phyloP scores from a whole-genome alignment of 2,797 vertebrate genomes.

The Danio tinwini region DNA sequence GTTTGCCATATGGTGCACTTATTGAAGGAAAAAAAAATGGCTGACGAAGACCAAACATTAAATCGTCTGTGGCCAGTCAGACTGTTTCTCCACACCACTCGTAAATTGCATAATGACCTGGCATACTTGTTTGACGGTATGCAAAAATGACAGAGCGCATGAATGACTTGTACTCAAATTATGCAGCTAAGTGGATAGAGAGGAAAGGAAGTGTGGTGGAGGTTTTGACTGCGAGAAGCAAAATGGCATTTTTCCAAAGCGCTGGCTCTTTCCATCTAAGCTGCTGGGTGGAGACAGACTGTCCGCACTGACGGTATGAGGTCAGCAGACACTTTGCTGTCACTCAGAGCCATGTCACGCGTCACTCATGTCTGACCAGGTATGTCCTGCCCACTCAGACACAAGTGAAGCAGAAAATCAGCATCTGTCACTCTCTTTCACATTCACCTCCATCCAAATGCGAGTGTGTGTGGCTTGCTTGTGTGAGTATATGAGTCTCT shows the following conservation, averaged over 20 bases:
- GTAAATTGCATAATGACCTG: conserved; percentile 38
- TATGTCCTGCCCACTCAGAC: conserved; percentile 47
- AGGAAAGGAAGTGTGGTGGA: not conserved
- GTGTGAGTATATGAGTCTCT: conserved; percentile 27
- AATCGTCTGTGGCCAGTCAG: conserved; percentile 40
- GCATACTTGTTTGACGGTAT: conserved; percentile 25
- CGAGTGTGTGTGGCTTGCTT: conserved; percentile 4
- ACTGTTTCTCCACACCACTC: conserved; percentile 31
- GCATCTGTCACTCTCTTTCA: conserved; percentile 52
- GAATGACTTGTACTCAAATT: conserved; percentile 41
- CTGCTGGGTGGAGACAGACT: conserved; percentile 36
- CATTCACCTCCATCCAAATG: conserved; percentile 46
- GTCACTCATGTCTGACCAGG: conserved; percentile 46
- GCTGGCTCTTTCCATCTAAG: conserved; percentile 35
- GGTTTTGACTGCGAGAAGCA: conserved; percentile 9
- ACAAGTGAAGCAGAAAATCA: conserved; percentile 47
- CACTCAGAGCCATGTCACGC: conserved; percentile 45
- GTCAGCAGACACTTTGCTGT: conserved; percentile 44
- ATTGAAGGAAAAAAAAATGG: conserved; percentile 37
- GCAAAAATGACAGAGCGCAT: conserved; percentile 25
- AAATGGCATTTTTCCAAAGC: conserved; percentile 39
- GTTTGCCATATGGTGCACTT: conserved; percentile 40
- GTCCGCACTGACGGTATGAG: conserved; percentile 41
- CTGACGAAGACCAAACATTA: conserved; percentile 44
- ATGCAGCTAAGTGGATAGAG: conserved; percentile 6